A percentile compares a stretch with the other conserved stretches of the same genome.
Conservation (phyloP, 2,113 vertebrate genomes). For the Sigmodon hispidus region DNA sequence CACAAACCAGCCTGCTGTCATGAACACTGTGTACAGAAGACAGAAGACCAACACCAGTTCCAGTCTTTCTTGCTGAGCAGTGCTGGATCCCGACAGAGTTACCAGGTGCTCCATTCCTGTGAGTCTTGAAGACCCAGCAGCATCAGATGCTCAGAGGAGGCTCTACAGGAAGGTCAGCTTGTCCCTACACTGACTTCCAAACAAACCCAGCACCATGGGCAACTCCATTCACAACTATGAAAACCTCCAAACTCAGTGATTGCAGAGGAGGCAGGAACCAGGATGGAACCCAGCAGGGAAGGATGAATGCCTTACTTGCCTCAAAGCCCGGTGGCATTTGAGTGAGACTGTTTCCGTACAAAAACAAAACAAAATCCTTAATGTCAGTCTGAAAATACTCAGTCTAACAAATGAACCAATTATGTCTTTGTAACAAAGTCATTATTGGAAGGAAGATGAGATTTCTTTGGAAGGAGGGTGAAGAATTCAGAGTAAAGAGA, state of each 20-base stretch:
- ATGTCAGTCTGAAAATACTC: rapidly evolving
- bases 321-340: background rate
- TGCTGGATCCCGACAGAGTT: background rate
- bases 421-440: slow-evolving; percentile 41
- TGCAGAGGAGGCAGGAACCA: rapidly evolving
- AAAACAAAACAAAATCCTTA: background rate
- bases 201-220: background rate
- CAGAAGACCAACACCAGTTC: background rate
- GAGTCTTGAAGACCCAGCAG: background rate
- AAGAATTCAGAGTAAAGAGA: background rate
- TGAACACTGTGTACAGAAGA: rapidly evolving
- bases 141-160: background rate
- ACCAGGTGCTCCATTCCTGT: rapidly evolving
- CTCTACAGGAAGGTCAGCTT: background rate
- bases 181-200: background rate
- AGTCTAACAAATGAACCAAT: background rate
- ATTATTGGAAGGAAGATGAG: background rate
- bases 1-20: no score
- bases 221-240: background rate
- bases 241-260: background rate
- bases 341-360: background rate
- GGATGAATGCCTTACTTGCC: background rate
- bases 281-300: background rate
- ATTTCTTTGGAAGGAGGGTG: background rate
- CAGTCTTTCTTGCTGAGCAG: background rate